phyloP scores from a whole-genome alignment of 2,888 invertebrate species.

The Shargacucullia verbasci region DNA sequence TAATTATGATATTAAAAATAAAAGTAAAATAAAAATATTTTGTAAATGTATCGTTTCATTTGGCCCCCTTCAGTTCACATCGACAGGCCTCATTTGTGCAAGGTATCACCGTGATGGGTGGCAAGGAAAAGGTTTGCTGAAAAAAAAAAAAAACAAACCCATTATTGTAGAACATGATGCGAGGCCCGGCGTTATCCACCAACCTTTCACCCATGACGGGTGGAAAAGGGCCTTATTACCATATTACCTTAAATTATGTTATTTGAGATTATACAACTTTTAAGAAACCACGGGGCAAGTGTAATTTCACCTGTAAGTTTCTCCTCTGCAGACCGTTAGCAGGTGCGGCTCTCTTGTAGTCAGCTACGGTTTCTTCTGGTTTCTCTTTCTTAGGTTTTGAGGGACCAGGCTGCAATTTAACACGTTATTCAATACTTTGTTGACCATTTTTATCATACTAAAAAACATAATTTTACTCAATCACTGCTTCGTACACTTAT shows the following conservation, averaged over 20 bases:
- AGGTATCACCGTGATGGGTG: conserved; percentile 60
- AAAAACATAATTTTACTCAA: too few relatives aligned
- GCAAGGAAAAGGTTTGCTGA: conserved; percentile 60
- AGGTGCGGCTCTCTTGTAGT: conserved; percentile 69
- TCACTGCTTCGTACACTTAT: too few relatives aligned
- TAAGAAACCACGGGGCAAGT: too few relatives aligned
- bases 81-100: conserved; percentile 58
- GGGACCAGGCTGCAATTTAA: conserved; percentile 53
- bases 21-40: conserved; percentile 63
- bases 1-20: conserved; percentile 63
- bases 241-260: too few relatives aligned
- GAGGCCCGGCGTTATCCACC: too few relatives aligned
- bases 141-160: conserved; percentile 20
- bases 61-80: conserved; percentile 59
- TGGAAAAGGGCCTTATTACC: too few relatives aligned
- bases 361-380: conserved; percentile 42
- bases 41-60: conserved; percentile 67
- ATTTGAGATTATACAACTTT: too few relatives aligned
- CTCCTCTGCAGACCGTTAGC: conserved; percentile 77
- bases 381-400: conserved; percentile 45
- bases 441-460: too few relatives aligned
- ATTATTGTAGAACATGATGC: neutral
- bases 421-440: too few relatives aligned
- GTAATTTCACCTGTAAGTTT: conserved; percentile 47
- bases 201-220: too few relatives aligned